Evolutionary conservation across 2,113 vertebrate species (phyloP), one percentile per base, ranked within the genome.

Genomic region (Pseudorectes ferrugineus): DNA sequence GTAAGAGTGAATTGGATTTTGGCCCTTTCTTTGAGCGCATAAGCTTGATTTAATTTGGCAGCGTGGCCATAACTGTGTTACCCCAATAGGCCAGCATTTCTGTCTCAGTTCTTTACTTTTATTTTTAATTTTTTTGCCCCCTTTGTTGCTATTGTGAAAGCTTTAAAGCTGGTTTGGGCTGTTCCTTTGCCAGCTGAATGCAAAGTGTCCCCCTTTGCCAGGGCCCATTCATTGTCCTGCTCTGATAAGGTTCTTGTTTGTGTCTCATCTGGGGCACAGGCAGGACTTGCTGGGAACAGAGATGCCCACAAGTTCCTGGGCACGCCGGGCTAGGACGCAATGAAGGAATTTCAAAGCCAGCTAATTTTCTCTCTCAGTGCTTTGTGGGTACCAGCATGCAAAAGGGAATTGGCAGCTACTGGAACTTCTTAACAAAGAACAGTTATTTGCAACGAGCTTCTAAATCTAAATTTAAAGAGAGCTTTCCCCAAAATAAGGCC

Each of bases 391-490:
- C 63, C 21, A 25, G 24, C 25, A 4, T 0, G 13, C n/a, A 43
- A 16, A 81, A 75, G 40, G 65, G 73, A 93, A 85, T 51, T 92
- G 89, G 77, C 76, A 91, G 42, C 57, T 48, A 36, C 40, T 59
- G 77, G 52, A 67, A 36, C n/a, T 95, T 84, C 35, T 67, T 74
- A 74, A 94, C 93, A 93, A 95, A 91, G 74, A 81, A 10, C 63
- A 85, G 62, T 78, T 91, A 93, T 87, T 91, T 89, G 54, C 66
- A 82, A 65, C 22, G 36, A 85, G 40, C 31, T 71, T 63, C 51
- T 58, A 81, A 92, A 75, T 89, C 40, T 85, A 54, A 77, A 92
- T 94, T 92, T 91, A 58, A 72, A 85, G 72, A 63, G 54, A 92
- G 11, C 54, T 88, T 81, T 62, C 46, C 33, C 35, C 42, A 11